Evolutionary conservation across 2,888 invertebrate genomes (phyloP).

Genomic region (Synergus laeviventris): DNA sequence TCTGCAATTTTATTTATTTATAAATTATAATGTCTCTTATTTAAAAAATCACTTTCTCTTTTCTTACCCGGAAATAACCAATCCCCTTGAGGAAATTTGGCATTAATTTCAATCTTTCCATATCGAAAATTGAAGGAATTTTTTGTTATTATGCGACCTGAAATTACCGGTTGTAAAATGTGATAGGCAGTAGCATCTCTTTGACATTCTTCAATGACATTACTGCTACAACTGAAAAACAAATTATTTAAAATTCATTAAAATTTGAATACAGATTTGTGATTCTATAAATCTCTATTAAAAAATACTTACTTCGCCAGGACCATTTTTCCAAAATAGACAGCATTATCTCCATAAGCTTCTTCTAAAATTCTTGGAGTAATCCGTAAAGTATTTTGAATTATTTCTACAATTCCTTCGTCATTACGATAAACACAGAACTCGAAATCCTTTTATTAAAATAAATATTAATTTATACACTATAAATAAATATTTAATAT

Average conservation of each 20-base stretch:
- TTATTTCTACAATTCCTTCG: constrained; percentile 54
- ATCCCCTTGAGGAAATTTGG: constrained; percentile 78
- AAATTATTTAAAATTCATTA: background rate
- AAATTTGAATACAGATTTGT: background rate
- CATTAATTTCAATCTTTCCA: constrained; percentile 77
- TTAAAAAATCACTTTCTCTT: background rate
- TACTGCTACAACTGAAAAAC: constrained; percentile 74
- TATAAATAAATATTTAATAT: background rate
- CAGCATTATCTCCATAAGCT: constrained; percentile 62
- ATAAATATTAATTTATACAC: background rate
- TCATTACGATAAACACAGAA: constrained; percentile 69
- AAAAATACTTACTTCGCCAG: constrained; percentile 62
- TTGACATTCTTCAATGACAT: constrained; percentile 65
- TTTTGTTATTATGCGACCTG: constrained; percentile 76
- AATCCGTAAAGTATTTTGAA: constrained; percentile 63
- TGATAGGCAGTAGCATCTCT: constrained; percentile 67
- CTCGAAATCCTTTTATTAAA: constrained; percentile 67
- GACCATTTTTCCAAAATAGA: constrained; percentile 60
- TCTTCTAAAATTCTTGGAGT: constrained; percentile 66
- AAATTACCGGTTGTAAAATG: constrained; percentile 77
- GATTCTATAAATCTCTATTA: background rate
- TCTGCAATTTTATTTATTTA: constrained; percentile 63
- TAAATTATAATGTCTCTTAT: background rate
- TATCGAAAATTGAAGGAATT: constrained; percentile 75
- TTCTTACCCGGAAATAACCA: constrained; percentile 79